Conservation (phyloP, 2,888 invertebrate species). For the Tromatobia lineatoria region DNA sequence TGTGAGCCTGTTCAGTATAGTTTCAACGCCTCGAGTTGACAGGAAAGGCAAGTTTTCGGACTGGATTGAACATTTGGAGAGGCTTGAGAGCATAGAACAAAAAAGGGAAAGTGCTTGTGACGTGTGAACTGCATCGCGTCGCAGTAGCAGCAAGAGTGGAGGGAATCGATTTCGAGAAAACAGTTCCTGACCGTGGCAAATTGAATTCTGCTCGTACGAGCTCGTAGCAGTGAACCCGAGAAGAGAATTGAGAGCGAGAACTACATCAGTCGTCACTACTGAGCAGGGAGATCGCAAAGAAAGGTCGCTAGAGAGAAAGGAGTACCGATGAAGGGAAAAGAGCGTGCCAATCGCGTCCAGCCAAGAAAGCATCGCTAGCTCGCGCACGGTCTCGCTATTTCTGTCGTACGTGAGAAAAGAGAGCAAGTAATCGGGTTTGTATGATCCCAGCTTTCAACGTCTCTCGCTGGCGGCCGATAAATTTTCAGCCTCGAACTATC, state of each 20-base stretch:
- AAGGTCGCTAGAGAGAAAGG: conserved; percentile 55
- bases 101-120: conserved; percentile 44
- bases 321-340: conserved; percentile 21
- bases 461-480: conserved; percentile 60
- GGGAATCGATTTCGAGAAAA: conserved; percentile 65
- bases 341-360: conserved; percentile 48
- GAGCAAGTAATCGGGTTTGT: conserved; percentile 17
- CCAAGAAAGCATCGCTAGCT: conserved; percentile 57
- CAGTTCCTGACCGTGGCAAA: conserved; percentile 64
- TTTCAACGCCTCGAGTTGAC: conserved; percentile 35
- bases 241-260: conserved; percentile 18
- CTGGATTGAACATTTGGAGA: conserved; percentile 23
- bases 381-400: conserved; percentile 53
- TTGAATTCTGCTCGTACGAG: conserved; percentile 62
- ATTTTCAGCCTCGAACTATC: conserved; percentile 58
- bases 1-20: conserved; percentile 28
- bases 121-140: conserved; percentile 38
- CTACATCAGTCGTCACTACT: background rate
- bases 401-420: conserved; percentile 59
- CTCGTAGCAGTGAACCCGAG: conserved; percentile 18
- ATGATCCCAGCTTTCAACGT: conserved; percentile 43
- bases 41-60: conserved; percentile 15
- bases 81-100: conserved; percentile 11
- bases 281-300: conserved; percentile 57
- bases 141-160: conserved; percentile 31